phyloP scores from a whole-genome alignment of 2,888 invertebrate species.

The Furcula furcula region DNA sequence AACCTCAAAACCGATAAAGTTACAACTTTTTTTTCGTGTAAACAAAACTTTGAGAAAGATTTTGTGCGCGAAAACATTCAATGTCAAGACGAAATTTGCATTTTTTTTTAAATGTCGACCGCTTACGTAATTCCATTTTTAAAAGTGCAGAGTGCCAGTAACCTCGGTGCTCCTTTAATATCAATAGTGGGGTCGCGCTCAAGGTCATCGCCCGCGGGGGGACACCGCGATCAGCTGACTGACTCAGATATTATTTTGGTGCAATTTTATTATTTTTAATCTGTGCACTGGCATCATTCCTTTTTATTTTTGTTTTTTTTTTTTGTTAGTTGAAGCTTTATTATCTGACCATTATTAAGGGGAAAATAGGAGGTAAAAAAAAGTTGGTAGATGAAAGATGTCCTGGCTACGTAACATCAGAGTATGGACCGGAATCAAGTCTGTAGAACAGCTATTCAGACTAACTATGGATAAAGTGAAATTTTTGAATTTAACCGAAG shows the following conservation, averaged over 20 bases:
- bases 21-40: not conserved
- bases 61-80: not conserved
- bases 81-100: not conserved
- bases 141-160: conserved; percentile 78
- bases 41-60: not conserved
- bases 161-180: conserved; percentile 75
- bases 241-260: conserved; percentile 31
- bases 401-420: too few relatives aligned
- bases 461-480: too few relatives aligned
- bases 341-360: too few relatives aligned
- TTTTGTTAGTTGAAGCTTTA: too few relatives aligned
- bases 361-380: too few relatives aligned
- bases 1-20: too few relatives aligned
- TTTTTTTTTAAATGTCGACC: conserved; percentile 2
- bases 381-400: too few relatives aligned
- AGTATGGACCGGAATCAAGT: too few relatives aligned
- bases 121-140: conserved; percentile 54
- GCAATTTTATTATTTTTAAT: conserved; percentile 26
- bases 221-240: conserved; percentile 72
- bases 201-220: conserved; percentile 73
- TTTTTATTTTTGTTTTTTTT: conserved; percentile 1
- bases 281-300: conserved; percentile 2
- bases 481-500: too few relatives aligned
- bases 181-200: conserved; percentile 79
- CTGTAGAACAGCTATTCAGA: too few relatives aligned